Base-by-base conservation (phyloP, 2,888 invertebrate genomes). In the Apeira syringaria region DNA sequence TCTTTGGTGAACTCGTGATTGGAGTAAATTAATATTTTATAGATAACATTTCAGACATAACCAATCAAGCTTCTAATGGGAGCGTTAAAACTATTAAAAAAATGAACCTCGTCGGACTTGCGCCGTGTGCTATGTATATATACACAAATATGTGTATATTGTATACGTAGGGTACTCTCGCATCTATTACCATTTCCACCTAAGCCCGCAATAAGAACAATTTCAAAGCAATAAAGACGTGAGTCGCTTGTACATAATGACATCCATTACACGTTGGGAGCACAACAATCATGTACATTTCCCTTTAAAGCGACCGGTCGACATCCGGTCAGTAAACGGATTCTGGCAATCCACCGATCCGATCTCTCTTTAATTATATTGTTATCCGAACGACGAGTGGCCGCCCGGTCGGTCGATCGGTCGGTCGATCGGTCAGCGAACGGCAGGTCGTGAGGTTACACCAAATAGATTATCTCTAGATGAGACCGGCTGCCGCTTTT, bases 311-410 rank as follows among this genome's bases (percentile, higher is more conserved):
- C 68, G 61, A 58, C 60, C 69, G 70, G 60, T 70, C 74, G 77
- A 80, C 81, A 85, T 84, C 85, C 85, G 85, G 75, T 22, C 27
- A 40, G 46, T 38, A 12, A 55, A 45, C 49, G 50, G 45, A 55
- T 52, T 35, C 38, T 39, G 38, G 47, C 50, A 49, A 60, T 58
- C 47, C 59, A 24, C 9, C 24, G 64, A 34, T 34, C 34, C 71
- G 79, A 83, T 82, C 82, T 83, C 81, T 77, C 82, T 88, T 87
- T 89, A 89, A 89, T 89, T 87, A 89, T 88, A 88, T 88, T 86
- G 88, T 89, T 83, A 84, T 79, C 65, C 74, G 74, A 68, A 3
- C 24, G 24, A 9, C 24, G 24, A 9, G 4, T 9, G 24, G 24
- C 65, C 74, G 74, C 68, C 72, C 68, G 69, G n/a, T n/a, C n/a